Evolutionary conservation across 2,888 invertebrate genomes (phyloP).

Genomic region (Gandaritis pyraliata): DNA sequence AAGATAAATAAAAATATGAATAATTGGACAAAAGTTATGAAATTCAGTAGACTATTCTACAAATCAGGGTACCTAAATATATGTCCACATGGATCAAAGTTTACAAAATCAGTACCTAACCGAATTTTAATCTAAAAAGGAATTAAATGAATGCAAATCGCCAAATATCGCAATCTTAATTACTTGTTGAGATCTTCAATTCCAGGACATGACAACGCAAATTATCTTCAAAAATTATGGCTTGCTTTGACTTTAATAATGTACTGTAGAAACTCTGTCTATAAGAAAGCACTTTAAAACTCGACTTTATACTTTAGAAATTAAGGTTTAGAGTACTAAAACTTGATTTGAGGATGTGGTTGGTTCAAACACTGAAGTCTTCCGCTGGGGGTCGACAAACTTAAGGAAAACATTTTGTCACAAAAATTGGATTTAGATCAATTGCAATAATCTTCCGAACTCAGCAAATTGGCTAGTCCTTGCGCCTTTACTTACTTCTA

Average conservation of each 20-base stretch:
- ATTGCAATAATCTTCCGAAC: no score
- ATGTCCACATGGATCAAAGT: no score
- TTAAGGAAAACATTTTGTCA: no score
- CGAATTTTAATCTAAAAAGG: neutral
- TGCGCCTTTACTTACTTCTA: no score
- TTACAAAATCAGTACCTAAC: no score
- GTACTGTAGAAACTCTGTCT: slow-evolving; percentile 38
- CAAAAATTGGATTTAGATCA: no score
- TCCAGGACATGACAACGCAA: slow-evolving; percentile 26
- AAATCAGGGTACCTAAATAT: no score
- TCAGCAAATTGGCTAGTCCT: no score
- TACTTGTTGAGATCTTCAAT: slow-evolving; percentile 23
- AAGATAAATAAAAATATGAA: no score
- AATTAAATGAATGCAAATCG: neutral
- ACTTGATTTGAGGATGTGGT: slow-evolving; percentile 33
- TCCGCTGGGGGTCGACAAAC: slow-evolving; percentile 37
- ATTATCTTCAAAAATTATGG: slow-evolving; percentile 35
- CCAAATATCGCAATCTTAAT: slow-evolving; percentile 32
- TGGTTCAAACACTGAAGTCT: slow-evolving; percentile 48
- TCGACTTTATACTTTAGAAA: slow-evolving; percentile 22
- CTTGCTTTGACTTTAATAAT: slow-evolving; percentile 43
- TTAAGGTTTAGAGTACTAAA: slow-evolving; percentile 11
- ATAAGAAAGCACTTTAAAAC: slow-evolving; percentile 22
- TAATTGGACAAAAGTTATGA: no score
- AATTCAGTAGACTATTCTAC: no score